Evolutionary conservation across 2,113 vertebrate genomes (phyloP).

Genomic region (Peromyscus californicus): DNA sequence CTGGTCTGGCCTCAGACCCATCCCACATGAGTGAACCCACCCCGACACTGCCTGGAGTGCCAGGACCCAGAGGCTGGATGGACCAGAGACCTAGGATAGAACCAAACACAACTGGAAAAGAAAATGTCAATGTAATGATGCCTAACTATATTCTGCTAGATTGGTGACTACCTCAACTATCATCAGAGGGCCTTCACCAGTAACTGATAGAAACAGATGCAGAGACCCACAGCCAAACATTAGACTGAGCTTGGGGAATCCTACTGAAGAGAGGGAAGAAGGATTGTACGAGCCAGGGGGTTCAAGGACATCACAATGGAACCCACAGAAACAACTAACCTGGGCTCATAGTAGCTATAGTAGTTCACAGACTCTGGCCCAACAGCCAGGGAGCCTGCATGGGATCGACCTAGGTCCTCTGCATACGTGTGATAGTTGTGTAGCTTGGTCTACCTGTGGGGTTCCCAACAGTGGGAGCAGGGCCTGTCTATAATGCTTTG

Average conservation of each 20-base stretch:
- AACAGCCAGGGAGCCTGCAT: not conserved
- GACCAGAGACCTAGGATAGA: not conserved
- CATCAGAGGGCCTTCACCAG: not conserved
- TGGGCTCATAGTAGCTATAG: not conserved
- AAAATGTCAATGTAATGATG: not conserved
- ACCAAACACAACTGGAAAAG: not conserved
- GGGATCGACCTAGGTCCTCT: not conserved
- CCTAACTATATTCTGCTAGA: not conserved
- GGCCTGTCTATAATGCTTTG: not conserved
- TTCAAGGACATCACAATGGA: not conserved
- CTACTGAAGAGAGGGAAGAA: not conserved
- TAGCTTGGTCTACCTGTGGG: not conserved
- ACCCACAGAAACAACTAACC: not conserved
- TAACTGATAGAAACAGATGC: not conserved
- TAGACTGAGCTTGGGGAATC: not conserved
- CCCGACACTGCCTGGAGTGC: not conserved
- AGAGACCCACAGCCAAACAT: not conserved
- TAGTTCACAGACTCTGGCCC: not conserved
- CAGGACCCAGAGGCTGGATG: not conserved
- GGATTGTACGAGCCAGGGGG: not conserved
- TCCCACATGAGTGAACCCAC: not conserved
- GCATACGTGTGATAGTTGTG: not conserved
- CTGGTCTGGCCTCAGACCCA: not conserved
- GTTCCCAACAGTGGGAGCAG: not conserved
- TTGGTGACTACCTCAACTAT: not conserved